A percentile compares a stretch with the other conserved stretches of the same genome.
These are phyloP conservation scores for Sternotherus odoratus DNA, from an alignment of 2,797 vertebrate species.

Conservation along the genomic window DNA sequence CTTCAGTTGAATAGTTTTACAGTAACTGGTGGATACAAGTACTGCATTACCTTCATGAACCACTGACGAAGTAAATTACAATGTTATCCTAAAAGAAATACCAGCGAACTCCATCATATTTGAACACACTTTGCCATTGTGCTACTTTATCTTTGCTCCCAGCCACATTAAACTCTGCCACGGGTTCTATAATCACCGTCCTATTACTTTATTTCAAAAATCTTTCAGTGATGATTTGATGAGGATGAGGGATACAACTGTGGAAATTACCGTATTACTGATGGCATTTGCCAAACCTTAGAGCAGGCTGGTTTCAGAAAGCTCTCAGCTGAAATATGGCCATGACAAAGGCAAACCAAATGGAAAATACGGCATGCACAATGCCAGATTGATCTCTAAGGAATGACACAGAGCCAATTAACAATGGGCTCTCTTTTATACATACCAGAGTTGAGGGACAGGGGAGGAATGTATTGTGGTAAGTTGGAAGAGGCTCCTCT, in stretches of 20 bases:
- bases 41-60: neutral
- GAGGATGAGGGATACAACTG: neutral
- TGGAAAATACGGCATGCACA: slow-evolving; percentile 3
- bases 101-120: neutral
- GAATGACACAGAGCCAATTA: neutral
- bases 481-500: rapidly evolving
- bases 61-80: neutral
- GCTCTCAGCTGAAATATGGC: neutral
- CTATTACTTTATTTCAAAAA: neutral
- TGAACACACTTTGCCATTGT: neutral
- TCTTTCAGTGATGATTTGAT: slow-evolving; percentile 10
- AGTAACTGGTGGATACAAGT: neutral
- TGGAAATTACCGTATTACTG: slow-evolving; percentile 20
- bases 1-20: neutral
- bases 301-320: slow-evolving; percentile 4
- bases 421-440: neutral
- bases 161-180: neutral
- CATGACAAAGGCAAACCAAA: slow-evolving; percentile 5
- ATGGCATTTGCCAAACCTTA: slow-evolving; percentile 22
- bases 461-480: neutral
- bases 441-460: neutral
- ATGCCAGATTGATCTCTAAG: slow-evolving; percentile 16
- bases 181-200: neutral
- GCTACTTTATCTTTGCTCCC: neutral
- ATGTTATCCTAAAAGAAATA: neutral